These are phyloP conservation scores for Muscidifurax raptorellus DNA, from an alignment of 1,140 invertebrate species.

Conservation along the genomic window DNA sequence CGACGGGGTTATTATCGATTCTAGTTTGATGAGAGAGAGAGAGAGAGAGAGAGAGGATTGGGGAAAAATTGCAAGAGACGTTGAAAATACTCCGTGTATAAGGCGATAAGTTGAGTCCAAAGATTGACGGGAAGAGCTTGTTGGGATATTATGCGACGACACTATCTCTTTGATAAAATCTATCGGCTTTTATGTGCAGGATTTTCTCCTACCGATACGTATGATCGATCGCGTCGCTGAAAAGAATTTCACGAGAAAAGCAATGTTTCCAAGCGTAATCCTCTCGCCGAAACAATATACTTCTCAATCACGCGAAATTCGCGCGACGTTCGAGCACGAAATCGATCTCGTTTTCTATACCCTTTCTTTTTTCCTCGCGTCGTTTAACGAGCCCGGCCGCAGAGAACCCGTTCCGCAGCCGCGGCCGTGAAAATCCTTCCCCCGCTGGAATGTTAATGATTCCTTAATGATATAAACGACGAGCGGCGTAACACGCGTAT, in stretches of 20 bases:
- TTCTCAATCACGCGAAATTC: neutral
- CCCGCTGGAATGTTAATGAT: conserved; percentile 31
- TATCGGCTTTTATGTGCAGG: neutral
- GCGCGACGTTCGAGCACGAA: neutral
- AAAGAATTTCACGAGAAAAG: too few species aligned
- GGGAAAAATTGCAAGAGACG: neutral
- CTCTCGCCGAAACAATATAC: too few species aligned
- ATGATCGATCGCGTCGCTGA: too few species aligned
- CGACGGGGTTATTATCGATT: neutral
- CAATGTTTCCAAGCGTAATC: too few species aligned
- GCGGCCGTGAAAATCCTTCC: conserved; percentile 22
- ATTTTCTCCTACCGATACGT: neutral
- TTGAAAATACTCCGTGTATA: neutral
- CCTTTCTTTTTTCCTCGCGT: neutral
- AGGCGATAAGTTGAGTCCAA: neutral
- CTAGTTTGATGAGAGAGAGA: neutral
- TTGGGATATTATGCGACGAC: too few species aligned
- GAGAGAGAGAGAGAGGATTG: too few species aligned
- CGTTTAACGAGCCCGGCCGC: neutral
- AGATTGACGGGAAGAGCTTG: too few species aligned
- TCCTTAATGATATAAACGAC: conserved; percentile 31
- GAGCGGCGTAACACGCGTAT: conserved; percentile 16
- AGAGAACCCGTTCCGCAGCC: conserved; percentile 16
- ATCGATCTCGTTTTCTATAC: neutral
- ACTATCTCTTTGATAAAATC: neutral